Percentiles rank a stretch among this genome's conserved stretches.
Conservation (phyloP, 2,888 invertebrate species). For the Blera fallax region DNA sequence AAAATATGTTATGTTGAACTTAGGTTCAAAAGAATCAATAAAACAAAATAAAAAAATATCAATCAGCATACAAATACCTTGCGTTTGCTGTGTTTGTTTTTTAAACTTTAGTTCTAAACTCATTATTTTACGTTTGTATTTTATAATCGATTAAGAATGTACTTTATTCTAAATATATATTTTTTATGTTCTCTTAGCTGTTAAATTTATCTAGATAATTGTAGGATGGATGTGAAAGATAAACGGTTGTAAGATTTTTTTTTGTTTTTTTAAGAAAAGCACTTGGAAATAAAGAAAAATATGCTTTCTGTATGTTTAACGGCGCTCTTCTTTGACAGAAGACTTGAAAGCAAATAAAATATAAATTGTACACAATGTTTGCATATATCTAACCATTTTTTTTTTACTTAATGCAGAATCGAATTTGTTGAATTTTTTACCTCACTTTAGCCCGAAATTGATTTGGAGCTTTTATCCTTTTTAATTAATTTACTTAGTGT, state of each 20-base stretch:
- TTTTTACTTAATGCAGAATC: slow-evolving; percentile 11
- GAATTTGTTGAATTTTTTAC: slow-evolving; percentile 5
- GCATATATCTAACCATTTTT: slow-evolving; percentile 14
- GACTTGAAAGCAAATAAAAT: slow-evolving; percentile 27
- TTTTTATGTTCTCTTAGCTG: slow-evolving; percentile 25
- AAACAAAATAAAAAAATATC: slow-evolving; percentile 9
- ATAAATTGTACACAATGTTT: slow-evolving; percentile 50
- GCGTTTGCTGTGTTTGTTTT: slow-evolving; percentile 3
- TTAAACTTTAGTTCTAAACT: slow-evolving; percentile 33
- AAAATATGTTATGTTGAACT: slow-evolving; percentile 18
- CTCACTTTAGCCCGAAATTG: slow-evolving; percentile 17
- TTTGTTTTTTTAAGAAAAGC: slow-evolving; percentile 27
- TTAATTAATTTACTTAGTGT: slow-evolving; percentile 63
- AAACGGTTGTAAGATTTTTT: slow-evolving; percentile 14
- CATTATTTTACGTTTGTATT: slow-evolving; percentile 20
- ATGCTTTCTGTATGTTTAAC: slow-evolving; percentile 7
- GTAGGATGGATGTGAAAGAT: slow-evolving; percentile 44
- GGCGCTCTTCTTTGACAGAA: neutral
- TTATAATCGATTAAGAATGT: slow-evolving; percentile 38
- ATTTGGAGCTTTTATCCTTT: slow-evolving; percentile 54
- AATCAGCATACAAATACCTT: slow-evolving; percentile 10
- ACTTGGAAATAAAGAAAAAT: slow-evolving; percentile 30
- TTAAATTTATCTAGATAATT: slow-evolving; percentile 50
- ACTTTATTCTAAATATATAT: slow-evolving; percentile 26
- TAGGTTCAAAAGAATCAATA: slow-evolving; percentile 18